phyloP scores from a whole-genome alignment of 2,797 vertebrate species.

The Schizopygopsis malacanthus region DNA sequence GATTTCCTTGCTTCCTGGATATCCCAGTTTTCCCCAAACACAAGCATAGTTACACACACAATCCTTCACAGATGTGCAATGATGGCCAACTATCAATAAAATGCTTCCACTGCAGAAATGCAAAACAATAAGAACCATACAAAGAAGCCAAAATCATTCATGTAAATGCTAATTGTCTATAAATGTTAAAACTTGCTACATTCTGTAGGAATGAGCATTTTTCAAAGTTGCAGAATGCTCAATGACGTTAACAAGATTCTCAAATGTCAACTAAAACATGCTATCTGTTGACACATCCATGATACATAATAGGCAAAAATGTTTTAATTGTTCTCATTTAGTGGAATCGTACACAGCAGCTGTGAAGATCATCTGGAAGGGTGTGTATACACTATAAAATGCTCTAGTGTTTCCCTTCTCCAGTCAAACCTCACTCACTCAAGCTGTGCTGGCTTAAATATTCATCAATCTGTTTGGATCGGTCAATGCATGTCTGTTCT shows the following conservation, averaged over 20 bases:
- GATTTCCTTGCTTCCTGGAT: conserved; percentile 45
- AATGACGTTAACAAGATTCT: not conserved
- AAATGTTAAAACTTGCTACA: not conserved
- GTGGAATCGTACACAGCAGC: conserved; percentile 64
- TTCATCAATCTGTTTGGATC: conserved; percentile 61
- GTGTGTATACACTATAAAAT: conserved; percentile 29
- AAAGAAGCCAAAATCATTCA: conserved; percentile 2
- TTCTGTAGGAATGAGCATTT: not conserved
- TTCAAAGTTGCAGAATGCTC: not conserved
- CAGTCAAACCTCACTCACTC: conserved; percentile 29
- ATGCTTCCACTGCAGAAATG: conserved; percentile 17
- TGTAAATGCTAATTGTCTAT: not conserved
- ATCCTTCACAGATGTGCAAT: conserved; percentile 43
- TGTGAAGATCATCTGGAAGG: conserved; percentile 74
- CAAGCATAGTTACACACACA: conserved; percentile 45
- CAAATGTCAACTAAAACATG: not conserved
- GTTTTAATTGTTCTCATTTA: not conserved
- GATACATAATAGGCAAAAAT: not conserved
- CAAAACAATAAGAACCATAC: not conserved
- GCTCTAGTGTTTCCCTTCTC: not conserved
- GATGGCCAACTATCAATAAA: conserved; percentile 4
- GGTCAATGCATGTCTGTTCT: conserved; percentile 51
- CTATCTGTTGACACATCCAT: not conserved
- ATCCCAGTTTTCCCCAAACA: conserved; percentile 29
- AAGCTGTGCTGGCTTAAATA: conserved; percentile 47